A percentile compares a stretch with the other conserved stretches of the same genome.
These are phyloP conservation scores for Neopelma chrysocephalum DNA, from an alignment of 2,797 vertebrate genomes.

Conservation along the genomic window DNA sequence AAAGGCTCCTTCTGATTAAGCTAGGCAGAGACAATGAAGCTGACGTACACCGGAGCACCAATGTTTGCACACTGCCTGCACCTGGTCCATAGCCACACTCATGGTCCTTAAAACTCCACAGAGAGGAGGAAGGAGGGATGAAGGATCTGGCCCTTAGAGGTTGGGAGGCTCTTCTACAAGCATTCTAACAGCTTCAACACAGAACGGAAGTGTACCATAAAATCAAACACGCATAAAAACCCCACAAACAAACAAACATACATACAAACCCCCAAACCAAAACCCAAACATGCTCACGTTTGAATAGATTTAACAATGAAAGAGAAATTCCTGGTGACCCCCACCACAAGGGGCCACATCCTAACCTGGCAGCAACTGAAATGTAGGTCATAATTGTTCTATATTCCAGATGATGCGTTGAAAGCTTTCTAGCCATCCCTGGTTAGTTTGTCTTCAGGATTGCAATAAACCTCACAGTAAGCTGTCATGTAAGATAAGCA, in stretches of 20 bases:
- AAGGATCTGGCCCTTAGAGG: not conserved
- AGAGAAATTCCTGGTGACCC: not conserved
- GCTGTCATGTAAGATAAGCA: constrained; percentile 73
- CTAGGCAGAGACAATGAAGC: not conserved
- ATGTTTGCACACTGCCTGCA: not conserved
- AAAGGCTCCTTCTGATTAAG: constrained; percentile 13
- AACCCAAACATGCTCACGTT: not conserved
- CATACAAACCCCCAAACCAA: not conserved
- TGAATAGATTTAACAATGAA: not conserved
- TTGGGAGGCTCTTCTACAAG: not conserved
- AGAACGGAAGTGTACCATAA: not conserved
- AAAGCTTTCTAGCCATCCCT: constrained; percentile 36
- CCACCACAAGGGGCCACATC: not conserved
- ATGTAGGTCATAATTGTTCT: not conserved
- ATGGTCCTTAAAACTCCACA: not conserved
- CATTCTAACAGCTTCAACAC: not conserved
- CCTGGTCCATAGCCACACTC: not conserved
- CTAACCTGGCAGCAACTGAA: not conserved
- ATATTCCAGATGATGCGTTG: not conserved
- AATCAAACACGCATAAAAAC: not conserved
- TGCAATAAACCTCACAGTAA: constrained; percentile 65
- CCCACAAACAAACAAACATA: not conserved
- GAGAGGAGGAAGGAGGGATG: not conserved
- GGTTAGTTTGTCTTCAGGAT: constrained; percentile 52
- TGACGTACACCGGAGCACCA: not conserved